Conservation (phyloP, 2,113 vertebrate species). For the Pseudopipra pipra region DNA sequence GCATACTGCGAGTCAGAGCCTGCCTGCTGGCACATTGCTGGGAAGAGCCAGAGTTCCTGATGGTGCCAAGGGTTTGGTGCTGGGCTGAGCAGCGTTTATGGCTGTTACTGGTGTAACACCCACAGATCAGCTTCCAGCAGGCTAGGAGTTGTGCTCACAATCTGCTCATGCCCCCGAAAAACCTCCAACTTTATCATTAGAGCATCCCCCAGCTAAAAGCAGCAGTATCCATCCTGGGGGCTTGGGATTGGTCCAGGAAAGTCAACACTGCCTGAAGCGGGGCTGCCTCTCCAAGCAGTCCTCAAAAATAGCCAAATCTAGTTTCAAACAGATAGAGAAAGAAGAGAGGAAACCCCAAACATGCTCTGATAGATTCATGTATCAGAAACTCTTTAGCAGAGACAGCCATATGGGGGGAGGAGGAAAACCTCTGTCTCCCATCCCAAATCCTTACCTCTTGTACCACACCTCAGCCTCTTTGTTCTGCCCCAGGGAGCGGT, state of each 20-base stretch:
- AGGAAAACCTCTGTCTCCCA: not conserved
- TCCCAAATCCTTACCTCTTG: slow-evolving; percentile 79
- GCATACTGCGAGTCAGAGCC: not conserved
- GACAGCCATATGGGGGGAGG: not conserved
- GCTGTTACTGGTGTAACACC: not conserved
- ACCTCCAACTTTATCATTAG: not conserved
- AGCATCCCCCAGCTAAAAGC: not conserved
- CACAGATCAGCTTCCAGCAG: not conserved
- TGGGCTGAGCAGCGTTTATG: not conserved
- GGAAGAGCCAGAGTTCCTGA: not conserved
- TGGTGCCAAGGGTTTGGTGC: not conserved
- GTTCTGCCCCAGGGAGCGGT: slow-evolving; percentile 88
- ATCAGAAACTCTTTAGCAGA: not conserved
- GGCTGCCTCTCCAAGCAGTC: not conserved
- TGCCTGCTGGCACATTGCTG: not conserved
- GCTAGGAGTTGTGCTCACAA: not conserved
- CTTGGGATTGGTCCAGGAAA: not conserved
- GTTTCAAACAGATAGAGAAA: not conserved
- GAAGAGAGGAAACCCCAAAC: not conserved
- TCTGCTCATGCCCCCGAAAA: fast-evolving
- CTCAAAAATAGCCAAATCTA: not conserved
- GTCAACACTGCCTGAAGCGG: not conserved
- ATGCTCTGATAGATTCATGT: not conserved
- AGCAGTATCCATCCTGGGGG: not conserved
- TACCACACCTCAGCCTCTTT: slow-evolving; percentile 91